Evolutionary conservation across 2,797 vertebrate species (phyloP).

Genomic region (Brachyalestes nurse): DNA sequence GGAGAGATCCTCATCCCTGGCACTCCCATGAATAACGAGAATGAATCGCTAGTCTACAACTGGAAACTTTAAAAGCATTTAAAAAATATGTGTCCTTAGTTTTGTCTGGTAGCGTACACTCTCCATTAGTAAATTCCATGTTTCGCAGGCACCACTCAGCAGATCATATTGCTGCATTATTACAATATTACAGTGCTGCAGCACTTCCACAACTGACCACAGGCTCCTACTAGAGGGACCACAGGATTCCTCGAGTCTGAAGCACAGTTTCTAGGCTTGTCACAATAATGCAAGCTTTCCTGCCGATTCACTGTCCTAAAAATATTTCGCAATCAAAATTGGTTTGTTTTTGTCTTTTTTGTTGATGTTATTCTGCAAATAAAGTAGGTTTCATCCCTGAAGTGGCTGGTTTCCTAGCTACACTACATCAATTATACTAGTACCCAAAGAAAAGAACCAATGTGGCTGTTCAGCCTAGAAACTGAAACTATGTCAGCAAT

Average conservation of each 20-base stretch:
- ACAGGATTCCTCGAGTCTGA: not conserved
- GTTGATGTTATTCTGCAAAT: too few relatives aligned
- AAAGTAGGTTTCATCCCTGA: too few relatives aligned
- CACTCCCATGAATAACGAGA: not conserved
- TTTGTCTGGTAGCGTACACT: not conserved
- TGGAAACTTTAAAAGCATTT: not conserved
- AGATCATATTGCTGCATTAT: too few relatives aligned
- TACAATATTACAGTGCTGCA: not conserved
- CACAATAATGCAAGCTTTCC: too few relatives aligned
- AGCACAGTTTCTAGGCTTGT: not conserved
- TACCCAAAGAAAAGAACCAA: too few relatives aligned
- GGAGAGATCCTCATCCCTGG: not conserved
- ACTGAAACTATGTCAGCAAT: too few relatives aligned
- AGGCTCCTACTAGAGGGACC: not conserved
- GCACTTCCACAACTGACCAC: slow-evolving; percentile 15
- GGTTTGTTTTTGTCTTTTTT: too few relatives aligned
- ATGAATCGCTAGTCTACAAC: not conserved
- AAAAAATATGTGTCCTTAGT: not conserved
- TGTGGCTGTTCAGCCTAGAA: too few relatives aligned
- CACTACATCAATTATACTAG: too few relatives aligned
- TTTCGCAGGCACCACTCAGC: not conserved
- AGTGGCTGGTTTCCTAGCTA: too few relatives aligned
- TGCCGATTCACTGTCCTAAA: too few relatives aligned
- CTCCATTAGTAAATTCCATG: not conserved
- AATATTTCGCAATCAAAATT: too few relatives aligned